Evolutionary conservation across 2,888 invertebrate genomes (phyloP), one percentile per base, ranked within the genome.

Genomic region (Mycalesis mineus): DNA sequence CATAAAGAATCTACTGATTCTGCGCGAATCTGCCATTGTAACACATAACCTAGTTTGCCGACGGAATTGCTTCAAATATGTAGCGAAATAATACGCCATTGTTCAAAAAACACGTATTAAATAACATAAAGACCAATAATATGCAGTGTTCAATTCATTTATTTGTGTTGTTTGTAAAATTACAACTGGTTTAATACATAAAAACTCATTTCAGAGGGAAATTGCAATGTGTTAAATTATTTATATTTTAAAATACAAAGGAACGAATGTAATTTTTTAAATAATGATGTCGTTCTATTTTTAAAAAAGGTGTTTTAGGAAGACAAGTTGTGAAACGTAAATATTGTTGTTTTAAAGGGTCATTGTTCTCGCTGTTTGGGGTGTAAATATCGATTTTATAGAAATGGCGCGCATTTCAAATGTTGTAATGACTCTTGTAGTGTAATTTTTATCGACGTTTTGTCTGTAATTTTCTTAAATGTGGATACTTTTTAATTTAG

Each of bases 1-100:
- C 57, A 63, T 63, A 65, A 66, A 63, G 62, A 65, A 58, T 65
- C 68, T 68, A 80, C 68, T 77, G 80, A 82, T 74, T 73, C 82
- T 88, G 88, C 86, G 88, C 84, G 81, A 64, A 71, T 61, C 63
- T 65, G 65, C 80, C 77, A 81, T 81, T 84, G 82, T 81, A 65
- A 69, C 71, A 76, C 74, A 82, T 86, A 86, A 87, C 86, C 82
- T 84, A 78, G 71, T 71, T 65, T 61, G 39, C 56, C 57, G 63
- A 65, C 69, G 72, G 73, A 74, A 76, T 73, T 63, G 66, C 68
- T 65, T 65, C 65, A 68, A 70, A 70, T 63, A 73, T 69, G 71
- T 72, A 74, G 73, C 69, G 73, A 72, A 72, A 67, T 53, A 59
- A 62, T 63, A 70, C 64, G 64, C 57, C 63, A 51, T 47, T 44